Conservation (phyloP, 1,140 invertebrate genomes). For the Ectropis grisescens region DNA sequence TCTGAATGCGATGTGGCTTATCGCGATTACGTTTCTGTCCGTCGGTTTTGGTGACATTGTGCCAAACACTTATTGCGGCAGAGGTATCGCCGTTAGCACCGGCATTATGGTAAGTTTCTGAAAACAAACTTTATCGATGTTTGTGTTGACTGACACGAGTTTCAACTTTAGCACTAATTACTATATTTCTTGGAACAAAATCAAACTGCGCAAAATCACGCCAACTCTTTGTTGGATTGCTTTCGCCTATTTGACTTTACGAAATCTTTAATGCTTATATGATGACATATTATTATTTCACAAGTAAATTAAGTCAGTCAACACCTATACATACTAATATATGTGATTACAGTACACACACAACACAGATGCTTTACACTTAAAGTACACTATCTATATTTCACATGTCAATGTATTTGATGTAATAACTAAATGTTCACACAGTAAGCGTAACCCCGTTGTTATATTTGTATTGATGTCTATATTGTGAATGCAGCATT, state of each 20-base stretch:
- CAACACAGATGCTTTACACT: constrained; percentile 39
- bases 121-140: constrained; percentile 33
- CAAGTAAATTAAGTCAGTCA: constrained; percentile 56
- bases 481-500: constrained; percentile 22
- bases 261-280: constrained; percentile 10
- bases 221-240: constrained; percentile 16
- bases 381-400: constrained; percentile 13
- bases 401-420: constrained; percentile 36
- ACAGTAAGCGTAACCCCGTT: too few species aligned
- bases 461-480: constrained; percentile 15
- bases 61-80: constrained; percentile 99
- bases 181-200: background rate
- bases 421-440: constrained; percentile 36
- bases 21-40: constrained; percentile 97
- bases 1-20: constrained; percentile 99
- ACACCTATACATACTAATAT: too few species aligned
- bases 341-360: constrained; percentile 40
- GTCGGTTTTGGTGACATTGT: constrained; percentile 99
- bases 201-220: constrained; percentile 8
- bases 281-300: constrained; percentile 14
- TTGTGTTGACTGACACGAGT: constrained; percentile 57
- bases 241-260: constrained; percentile 6
- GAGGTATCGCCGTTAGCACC: constrained; percentile 97
- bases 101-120: constrained; percentile 95
- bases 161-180: background rate